Percentiles rank a stretch among this genome's conserved stretches.
Conservation (phyloP, 2,888 invertebrate genomes). For the Fragum fragum region DNA sequence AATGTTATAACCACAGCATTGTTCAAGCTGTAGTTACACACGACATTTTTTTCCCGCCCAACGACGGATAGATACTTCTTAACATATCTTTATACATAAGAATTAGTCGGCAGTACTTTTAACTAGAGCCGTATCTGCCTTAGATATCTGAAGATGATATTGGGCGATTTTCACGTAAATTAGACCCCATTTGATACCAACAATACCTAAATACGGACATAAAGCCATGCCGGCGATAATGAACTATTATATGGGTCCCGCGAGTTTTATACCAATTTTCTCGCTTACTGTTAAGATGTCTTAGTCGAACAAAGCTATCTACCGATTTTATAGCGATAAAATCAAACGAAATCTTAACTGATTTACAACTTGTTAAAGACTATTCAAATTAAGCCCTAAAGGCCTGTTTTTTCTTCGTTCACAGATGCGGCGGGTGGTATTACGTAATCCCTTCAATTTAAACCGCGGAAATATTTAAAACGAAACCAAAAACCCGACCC, state of each 20-base stretch:
- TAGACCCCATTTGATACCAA: constrained; percentile 5
- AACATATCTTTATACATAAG: too few species aligned
- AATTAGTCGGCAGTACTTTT: too few species aligned
- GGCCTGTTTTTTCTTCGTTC: constrained; percentile 11
- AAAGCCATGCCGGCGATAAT: constrained; percentile 16
- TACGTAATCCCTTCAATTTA: constrained; percentile 16
- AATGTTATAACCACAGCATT: too few species aligned
- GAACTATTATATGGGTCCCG: constrained; percentile 5
- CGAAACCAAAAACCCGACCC: constrained; percentile 2
- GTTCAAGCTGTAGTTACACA: too few species aligned
- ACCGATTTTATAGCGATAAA: constrained; percentile 28
- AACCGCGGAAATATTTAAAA: constrained; percentile 17
- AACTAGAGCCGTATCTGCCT: not conserved
- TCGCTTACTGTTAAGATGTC: constrained; percentile 17
- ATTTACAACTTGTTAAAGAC: constrained; percentile 26
- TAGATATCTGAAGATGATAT: constrained; percentile 23
- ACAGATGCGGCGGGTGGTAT: constrained; percentile 12
- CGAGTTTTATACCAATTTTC: constrained; percentile 23
- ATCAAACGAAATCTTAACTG: constrained; percentile 34
- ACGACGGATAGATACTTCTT: too few species aligned
- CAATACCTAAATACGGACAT: constrained; percentile 12
- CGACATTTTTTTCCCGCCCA: too few species aligned
- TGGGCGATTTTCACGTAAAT: constrained; percentile 16
- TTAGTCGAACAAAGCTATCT: constrained; percentile 3
- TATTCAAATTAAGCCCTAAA: constrained; percentile 4